These are phyloP conservation scores for Sepioteuthis lessoniana DNA, from an alignment of 2,888 invertebrate species.

Conservation along the genomic window DNA sequence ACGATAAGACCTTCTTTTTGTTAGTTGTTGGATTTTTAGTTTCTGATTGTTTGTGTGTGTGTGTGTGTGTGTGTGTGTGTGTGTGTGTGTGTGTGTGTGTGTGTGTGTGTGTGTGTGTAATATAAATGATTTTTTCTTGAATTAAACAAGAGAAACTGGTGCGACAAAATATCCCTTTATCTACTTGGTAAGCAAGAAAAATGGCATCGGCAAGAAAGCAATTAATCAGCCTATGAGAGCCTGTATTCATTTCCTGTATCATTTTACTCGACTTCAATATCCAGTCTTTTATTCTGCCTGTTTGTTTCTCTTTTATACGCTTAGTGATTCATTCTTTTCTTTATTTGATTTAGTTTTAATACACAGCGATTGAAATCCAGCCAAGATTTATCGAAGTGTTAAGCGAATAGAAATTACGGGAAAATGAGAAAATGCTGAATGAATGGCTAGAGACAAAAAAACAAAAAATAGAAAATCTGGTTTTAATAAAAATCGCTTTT, in stretches of 20 bases:
- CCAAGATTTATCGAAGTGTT: constrained; percentile 18
- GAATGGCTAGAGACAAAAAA: not conserved
- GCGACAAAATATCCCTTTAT: not conserved
- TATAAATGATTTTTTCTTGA: not conserved
- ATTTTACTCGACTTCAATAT: not conserved
- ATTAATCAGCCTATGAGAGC: not conserved
- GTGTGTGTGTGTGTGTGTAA: not conserved
- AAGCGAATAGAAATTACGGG: not conserved
- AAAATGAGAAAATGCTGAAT: not conserved
- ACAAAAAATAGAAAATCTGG: not conserved
- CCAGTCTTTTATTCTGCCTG: not conserved
- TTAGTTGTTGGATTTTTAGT: no score
- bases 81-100: not conserved
- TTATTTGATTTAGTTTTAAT: not conserved
- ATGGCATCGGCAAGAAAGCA: not conserved
- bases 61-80: not conserved
- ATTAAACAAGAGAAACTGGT: not conserved
- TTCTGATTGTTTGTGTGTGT: no score
- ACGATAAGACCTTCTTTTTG: no score
- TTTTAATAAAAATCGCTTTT: not conserved
- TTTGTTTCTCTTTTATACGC: not conserved
- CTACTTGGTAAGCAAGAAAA: not conserved
- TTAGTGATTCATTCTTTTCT: not conserved
- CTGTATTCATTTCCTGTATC: not conserved
- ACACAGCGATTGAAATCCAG: not conserved